Evolutionary conservation across 2,113 vertebrate genomes (phyloP).

Genomic region (Microcebus ravelobensis): DNA sequence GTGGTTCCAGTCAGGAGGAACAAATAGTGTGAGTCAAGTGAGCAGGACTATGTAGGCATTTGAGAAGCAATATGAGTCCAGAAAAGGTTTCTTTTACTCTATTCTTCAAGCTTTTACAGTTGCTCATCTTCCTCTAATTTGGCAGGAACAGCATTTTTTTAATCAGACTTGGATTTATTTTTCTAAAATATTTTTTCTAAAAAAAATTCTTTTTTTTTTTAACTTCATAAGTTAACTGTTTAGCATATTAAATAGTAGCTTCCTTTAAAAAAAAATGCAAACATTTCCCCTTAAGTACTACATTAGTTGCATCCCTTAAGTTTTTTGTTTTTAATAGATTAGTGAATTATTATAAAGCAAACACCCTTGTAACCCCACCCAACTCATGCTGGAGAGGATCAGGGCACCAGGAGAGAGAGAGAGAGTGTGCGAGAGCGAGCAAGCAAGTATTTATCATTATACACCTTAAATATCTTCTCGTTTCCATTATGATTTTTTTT

Average conservation of each 20-base stretch:
- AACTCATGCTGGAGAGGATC: background rate
- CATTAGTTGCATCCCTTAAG: background rate
- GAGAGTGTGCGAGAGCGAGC: no score
- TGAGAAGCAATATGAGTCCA: background rate
- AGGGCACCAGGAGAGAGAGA: no score
- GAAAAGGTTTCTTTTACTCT: background rate
- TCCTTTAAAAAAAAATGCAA: background rate
- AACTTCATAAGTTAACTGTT: background rate
- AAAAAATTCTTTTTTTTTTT: background rate
- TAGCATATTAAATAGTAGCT: background rate
- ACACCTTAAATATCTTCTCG: background rate
- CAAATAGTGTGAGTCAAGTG: background rate
- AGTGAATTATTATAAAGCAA: background rate
- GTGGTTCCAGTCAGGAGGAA: background rate
- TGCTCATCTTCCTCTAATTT: background rate
- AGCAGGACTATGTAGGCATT: background rate
- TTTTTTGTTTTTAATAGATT: background rate
- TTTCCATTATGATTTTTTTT: background rate
- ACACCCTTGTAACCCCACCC: background rate
- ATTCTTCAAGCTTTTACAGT: background rate
- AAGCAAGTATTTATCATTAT: background rate
- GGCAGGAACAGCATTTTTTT: background rate
- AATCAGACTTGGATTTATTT: background rate
- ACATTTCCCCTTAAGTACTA: background rate
- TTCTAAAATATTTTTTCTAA: background rate